Percentiles rank a stretch among this genome's conserved stretches.
Evolutionary conservation across 1,140 invertebrate genomes (phyloP).

Genomic region (Hyposmocoma kahamanoa): DNA sequence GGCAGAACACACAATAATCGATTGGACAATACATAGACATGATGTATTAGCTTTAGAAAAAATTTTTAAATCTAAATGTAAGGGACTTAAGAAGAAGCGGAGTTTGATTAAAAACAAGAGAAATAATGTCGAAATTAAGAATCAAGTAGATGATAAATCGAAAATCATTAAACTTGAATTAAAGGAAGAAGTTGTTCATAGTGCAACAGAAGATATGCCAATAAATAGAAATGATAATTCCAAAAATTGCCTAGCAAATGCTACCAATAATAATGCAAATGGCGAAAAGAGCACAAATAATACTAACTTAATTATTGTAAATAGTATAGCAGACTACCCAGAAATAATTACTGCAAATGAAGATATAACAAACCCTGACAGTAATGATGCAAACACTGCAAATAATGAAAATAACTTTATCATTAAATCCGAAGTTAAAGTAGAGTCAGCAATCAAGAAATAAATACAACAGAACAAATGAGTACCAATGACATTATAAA

Average conservation of each 20-base stretch:
- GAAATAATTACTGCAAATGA: too few relatives aligned
- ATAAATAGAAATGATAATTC: neutral
- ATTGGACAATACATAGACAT: constrained; percentile 53
- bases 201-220: constrained; percentile 2
- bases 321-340: too few relatives aligned
- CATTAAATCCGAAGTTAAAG: too few relatives aligned
- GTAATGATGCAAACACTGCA: too few relatives aligned
- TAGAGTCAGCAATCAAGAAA: too few relatives aligned
- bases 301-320: too few relatives aligned
- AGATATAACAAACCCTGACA: too few relatives aligned
- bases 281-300: too few relatives aligned
- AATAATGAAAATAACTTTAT: too few relatives aligned
- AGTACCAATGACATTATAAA: too few relatives aligned
- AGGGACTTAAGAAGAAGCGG: constrained; percentile 60
- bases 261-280: too few relatives aligned
- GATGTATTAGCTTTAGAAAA: constrained; percentile 52
- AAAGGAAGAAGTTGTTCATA: constrained; percentile 26
- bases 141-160: constrained; percentile 31
- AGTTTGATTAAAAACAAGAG: constrained; percentile 50
- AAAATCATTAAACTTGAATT: constrained; percentile 48
- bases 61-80: constrained; percentile 55
- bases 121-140: constrained; percentile 23
- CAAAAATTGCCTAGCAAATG: neutral
- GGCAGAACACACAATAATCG: constrained; percentile 39
- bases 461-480: too few relatives aligned